Evolutionary conservation across 37 sponge, comb jelly and placozoan genomes (phyloP).

Genomic region (Ephydatia muelleri): DNA sequence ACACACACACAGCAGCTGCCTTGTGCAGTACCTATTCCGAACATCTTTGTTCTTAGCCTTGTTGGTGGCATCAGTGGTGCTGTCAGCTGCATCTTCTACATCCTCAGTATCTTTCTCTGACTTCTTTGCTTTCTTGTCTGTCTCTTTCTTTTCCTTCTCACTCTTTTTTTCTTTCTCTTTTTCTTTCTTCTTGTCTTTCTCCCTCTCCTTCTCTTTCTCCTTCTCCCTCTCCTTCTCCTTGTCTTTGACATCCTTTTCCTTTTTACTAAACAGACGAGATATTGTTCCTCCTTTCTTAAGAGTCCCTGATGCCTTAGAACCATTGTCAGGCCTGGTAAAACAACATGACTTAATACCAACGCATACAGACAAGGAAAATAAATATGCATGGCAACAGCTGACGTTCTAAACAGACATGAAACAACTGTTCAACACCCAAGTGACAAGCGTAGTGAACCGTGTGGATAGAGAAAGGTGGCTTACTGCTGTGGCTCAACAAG

Average conservation of each 20-base stretch:
- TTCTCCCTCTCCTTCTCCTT: constrained; percentile 15
- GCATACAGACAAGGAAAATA: too few species aligned
- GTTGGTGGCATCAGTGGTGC: background rate
- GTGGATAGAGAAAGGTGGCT: background rate
- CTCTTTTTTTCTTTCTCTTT: constrained; percentile 19
- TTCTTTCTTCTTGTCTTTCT: constrained; percentile 7
- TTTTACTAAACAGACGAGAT: background rate
- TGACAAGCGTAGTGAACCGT: too few species aligned
- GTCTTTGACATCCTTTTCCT: background rate
- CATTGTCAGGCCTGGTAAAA: background rate
- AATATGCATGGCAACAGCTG: too few species aligned
- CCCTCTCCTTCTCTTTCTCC: constrained; percentile 3
- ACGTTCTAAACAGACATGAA: too few species aligned
- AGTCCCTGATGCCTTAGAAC: background rate
- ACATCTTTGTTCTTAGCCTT: background rate
- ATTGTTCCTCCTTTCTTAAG: constrained; percentile 8
- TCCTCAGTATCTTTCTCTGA: background rate
- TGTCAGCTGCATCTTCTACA: constrained; percentile 1
- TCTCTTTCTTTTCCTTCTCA: constrained; percentile 7
- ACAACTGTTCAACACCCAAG: too few species aligned
- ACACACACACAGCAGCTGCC: background rate
- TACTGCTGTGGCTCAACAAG: background rate
- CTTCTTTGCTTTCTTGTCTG: background rate
- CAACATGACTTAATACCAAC: too few species aligned
- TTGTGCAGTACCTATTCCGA: background rate